Evolutionary conservation across 1,140 invertebrate genomes (phyloP), one percentile per base, ranked within the genome.

Genomic region (Laupala kohalensis): DNA sequence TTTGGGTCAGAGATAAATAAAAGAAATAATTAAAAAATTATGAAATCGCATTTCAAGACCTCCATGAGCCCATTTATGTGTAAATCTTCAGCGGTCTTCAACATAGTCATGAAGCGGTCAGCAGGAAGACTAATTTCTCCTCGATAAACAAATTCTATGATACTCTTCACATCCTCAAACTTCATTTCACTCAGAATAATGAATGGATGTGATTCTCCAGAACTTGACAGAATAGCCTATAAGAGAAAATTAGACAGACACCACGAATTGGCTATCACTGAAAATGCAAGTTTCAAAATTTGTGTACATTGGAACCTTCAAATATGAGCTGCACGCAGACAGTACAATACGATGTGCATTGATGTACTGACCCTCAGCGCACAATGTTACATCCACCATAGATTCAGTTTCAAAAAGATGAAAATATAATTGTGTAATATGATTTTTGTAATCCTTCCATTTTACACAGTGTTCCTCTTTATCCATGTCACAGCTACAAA

Each of bases 101-200:
- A 75, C 4, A 86, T 76, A 69, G 77, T 80, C 53, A 75, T 76
- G 26, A 85, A 80, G 74, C 81, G 78, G 37, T 84, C 81, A 25
- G 82, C 79, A 73, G 80, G 79, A 25, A 85, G 79, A 73, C 78
- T 78, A 1, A 86, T 79, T 79, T 87, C 84, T 5, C 87, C 86
- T 74, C 83, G 82, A 76, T 88, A 88, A 74, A 83, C 85, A 74
- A 86, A 88, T 74, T 86, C 83, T 26, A 86, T 79, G 25, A 86
- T 81, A 12, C 81, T 78, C 74, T 79, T 81, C 26, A 86, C 76
- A 77, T 85, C 83, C 64, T 81, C 75, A 67, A 79, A 79, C 65
- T 80, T 81, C 74, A 85, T 82, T 62, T 83, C 85, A 69, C 82
- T 81, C 3, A 86, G 75, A 74, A 86, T 84, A 27, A 86, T 80